These are phyloP conservation scores for Cyrtorhinus lividipennis DNA, from an alignment of 1,140 invertebrate species.

Conservation along the genomic window DNA sequence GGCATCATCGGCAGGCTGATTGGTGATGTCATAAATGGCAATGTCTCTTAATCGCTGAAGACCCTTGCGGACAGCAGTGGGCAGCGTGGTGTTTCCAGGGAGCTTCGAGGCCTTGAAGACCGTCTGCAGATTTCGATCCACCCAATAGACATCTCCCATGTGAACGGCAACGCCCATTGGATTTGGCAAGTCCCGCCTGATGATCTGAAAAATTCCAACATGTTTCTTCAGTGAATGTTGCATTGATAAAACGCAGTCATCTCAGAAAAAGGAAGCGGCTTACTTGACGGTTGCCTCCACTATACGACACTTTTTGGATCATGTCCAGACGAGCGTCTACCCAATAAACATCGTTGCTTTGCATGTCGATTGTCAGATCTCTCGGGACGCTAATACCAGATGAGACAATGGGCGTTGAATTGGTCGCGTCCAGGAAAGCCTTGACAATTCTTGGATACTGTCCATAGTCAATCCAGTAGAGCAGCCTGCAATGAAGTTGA, in stretches of 20 bases:
- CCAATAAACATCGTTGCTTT: constrained; percentile 94
- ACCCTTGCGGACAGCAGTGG: constrained; percentile 56
- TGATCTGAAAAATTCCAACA: constrained; percentile 46
- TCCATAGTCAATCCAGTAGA: constrained; percentile 98
- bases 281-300: constrained; percentile 54
- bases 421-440: constrained; percentile 74
- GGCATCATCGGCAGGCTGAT: constrained; percentile 63
- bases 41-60: constrained; percentile 73
- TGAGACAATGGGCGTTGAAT: constrained; percentile 75
- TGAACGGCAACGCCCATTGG: constrained; percentile 87
- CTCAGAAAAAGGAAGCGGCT: too few species aligned
- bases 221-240: too few species aligned
- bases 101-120: constrained; percentile 75
- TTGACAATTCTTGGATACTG: constrained; percentile 91
- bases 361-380: constrained; percentile 86
- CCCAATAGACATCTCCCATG: constrained; percentile 80
- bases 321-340: constrained; percentile 86
- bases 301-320: constrained; percentile 76
- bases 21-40: constrained; percentile 73
- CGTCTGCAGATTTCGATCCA: constrained; percentile 80
- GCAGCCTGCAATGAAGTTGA: constrained; percentile 35
- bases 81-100: constrained; percentile 45
- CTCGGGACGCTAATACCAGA: constrained; percentile 80
- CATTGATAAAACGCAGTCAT: too few species aligned
- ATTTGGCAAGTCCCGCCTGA: constrained; percentile 79